Conservation (phyloP, 1,140 invertebrate genomes). For the Cotesia chilonis region DNA sequence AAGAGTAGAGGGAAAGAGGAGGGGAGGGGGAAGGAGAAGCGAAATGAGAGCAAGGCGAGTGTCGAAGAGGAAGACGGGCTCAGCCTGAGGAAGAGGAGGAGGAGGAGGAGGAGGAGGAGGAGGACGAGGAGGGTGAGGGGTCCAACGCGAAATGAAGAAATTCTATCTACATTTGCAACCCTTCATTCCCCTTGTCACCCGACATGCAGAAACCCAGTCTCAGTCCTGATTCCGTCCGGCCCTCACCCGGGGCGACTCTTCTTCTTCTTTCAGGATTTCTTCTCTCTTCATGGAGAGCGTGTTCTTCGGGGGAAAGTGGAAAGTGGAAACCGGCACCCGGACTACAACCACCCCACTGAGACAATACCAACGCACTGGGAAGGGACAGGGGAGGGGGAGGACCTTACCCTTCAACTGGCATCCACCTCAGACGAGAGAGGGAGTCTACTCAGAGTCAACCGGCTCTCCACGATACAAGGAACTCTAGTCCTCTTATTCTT, state of each 20-base stretch:
- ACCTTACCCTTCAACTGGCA: conserved; percentile 49
- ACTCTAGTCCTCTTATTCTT: too few relatives aligned
- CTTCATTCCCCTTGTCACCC: conserved; percentile 65
- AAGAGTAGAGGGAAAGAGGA: conserved; percentile 36
- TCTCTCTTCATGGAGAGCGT: conserved; percentile 20
- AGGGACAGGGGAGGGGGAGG: too few relatives aligned
- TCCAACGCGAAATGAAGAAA: conserved; percentile 67
- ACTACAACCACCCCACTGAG: conserved; percentile 59
- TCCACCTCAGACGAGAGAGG: conserved; percentile 37
- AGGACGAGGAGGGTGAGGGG: conserved; percentile 50
- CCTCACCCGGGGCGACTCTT: conserved; percentile 34
- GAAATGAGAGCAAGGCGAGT: conserved; percentile 8
- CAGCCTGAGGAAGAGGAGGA: conserved; percentile 32
- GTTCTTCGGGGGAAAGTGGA: too few relatives aligned
- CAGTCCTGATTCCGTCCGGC: conserved; percentile 15
- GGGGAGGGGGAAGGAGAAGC: conserved; percentile 6
- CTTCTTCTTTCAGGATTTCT: conserved; percentile 18
- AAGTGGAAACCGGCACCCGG: conserved; percentile 33
- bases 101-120: conserved; percentile 47
- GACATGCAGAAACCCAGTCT: conserved; percentile 30
- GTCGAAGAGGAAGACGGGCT: conserved; percentile 20
- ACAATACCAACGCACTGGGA: conserved; percentile 55
- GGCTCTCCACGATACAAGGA: too few relatives aligned
- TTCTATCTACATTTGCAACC: conserved; percentile 68
- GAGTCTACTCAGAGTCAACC: too few relatives aligned